Conservation (phyloP, 1,140 invertebrate species). For the Drosophila yakuba region DNA sequence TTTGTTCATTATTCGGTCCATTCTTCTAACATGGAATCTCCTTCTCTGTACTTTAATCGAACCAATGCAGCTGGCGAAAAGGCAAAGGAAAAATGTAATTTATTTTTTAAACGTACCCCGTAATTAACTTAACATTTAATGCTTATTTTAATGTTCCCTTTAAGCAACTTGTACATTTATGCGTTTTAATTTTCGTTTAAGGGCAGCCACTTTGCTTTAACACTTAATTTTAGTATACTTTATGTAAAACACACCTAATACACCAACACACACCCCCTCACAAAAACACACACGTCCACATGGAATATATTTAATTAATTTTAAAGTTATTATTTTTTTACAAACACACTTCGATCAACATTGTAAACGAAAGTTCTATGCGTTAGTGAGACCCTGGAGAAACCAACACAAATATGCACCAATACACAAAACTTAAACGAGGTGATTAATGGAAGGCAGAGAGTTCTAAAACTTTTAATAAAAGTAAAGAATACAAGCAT, state of each 20-base stretch:
- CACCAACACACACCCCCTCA: constrained; percentile 26
- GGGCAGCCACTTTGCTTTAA: constrained; percentile 67
- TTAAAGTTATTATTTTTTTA: constrained; percentile 80
- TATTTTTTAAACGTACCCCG: constrained; percentile 50
- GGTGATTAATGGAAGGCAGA: constrained; percentile 50
- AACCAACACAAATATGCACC: constrained; percentile 52
- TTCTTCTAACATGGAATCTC: constrained; percentile 44
- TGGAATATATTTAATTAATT: constrained; percentile 67
- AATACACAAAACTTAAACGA: constrained; percentile 55
- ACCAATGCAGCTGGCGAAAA: constrained; percentile 27
- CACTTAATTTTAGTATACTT: constrained; percentile 58
- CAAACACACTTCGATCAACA: constrained; percentile 50
- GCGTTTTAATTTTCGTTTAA: constrained; percentile 36
- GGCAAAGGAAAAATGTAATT: constrained; percentile 58
- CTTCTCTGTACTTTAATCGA: constrained; percentile 41
- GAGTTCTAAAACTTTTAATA: constrained; percentile 72
- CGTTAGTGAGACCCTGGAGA: constrained; percentile 35
- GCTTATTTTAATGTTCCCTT: constrained; percentile 43
- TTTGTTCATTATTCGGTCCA: constrained; percentile 46
- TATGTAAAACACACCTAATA: constrained; percentile 46
- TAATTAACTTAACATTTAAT: constrained; percentile 50
- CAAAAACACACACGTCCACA: constrained; percentile 51
- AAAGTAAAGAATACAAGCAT: constrained; percentile 66
- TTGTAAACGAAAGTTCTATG: constrained; percentile 60
- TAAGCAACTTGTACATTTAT: constrained; percentile 69